phyloP scores from a whole-genome alignment of 2,888 invertebrate species.

The Hydraecia micacea region DNA sequence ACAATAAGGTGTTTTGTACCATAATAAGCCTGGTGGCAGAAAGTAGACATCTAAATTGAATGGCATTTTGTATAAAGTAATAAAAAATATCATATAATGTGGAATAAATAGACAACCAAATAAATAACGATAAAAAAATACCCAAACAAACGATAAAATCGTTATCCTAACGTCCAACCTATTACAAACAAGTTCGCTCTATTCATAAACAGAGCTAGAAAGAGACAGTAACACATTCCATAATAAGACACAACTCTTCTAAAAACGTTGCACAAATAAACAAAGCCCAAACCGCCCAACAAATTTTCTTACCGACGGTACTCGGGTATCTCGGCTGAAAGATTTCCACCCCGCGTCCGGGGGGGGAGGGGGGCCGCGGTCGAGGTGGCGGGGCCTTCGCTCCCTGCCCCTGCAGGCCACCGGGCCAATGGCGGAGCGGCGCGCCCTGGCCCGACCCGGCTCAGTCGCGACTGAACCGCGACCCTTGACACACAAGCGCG shows the following conservation, averaged over 20 bases:
- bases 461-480: constrained; percentile 89
- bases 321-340: constrained; percentile 79
- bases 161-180: constrained; percentile 41
- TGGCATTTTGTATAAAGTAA: background rate
- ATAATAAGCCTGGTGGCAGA: background rate
- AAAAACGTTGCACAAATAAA: constrained; percentile 58
- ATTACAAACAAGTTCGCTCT: constrained; percentile 43
- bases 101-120: background rate
- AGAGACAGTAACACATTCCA: constrained; percentile 52
- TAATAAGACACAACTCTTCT: constrained; percentile 53
- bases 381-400: constrained; percentile 90
- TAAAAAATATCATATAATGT: background rate
- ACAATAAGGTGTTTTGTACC: background rate
- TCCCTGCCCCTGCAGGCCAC: constrained; percentile 89
- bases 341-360: constrained; percentile 82
- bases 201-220: constrained; percentile 53
- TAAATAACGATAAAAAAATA: constrained; percentile 15
- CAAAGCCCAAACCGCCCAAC: constrained; percentile 65
- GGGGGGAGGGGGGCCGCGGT: constrained; percentile 79
- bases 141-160: constrained; percentile 36
- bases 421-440: constrained; percentile 89
- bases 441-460: constrained; percentile 89
- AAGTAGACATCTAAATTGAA: background rate
- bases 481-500: constrained; percentile 89
- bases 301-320: constrained; percentile 86